These are phyloP conservation scores for Ispidina picta DNA, from an alignment of 2,797 vertebrate species.

Conservation along the genomic window DNA sequence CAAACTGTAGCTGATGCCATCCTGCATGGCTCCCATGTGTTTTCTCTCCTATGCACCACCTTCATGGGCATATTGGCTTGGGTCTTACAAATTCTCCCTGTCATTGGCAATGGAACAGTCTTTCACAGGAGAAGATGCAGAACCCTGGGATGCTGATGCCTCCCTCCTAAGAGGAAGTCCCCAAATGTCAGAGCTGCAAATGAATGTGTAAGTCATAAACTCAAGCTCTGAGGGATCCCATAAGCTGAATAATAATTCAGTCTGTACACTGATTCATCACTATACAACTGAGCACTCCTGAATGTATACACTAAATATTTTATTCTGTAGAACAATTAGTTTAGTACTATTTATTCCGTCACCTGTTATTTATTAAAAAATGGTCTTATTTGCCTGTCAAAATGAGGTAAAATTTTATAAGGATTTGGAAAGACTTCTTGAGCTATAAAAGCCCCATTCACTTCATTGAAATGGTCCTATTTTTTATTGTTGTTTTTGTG, in stretches of 20 bases:
- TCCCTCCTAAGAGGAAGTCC: neutral
- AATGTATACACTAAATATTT: neutral
- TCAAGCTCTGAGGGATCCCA: neutral
- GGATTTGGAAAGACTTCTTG: neutral
- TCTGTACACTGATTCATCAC: neutral
- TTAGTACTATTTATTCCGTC: neutral
- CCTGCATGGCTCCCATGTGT: neutral
- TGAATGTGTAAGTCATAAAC: neutral
- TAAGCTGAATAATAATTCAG: neutral
- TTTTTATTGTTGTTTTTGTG: neutral
- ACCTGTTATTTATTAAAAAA: neutral
- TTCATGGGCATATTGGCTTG: accelerated
- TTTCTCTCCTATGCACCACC: neutral
- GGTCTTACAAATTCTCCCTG: neutral
- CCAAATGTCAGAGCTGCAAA: neutral
- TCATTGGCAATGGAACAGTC: neutral
- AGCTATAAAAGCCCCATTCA: neutral
- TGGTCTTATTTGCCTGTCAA: neutral
- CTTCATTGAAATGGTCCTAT: neutral
- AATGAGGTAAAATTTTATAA: neutral
- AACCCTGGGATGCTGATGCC: neutral
- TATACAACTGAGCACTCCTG: neutral
- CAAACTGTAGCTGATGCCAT: neutral
- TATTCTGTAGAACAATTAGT: neutral
- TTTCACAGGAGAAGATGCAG: neutral